Evolutionary conservation across 2,888 invertebrate species (phyloP), one percentile per base, ranked within the genome.

Genomic region (Actias luna): DNA sequence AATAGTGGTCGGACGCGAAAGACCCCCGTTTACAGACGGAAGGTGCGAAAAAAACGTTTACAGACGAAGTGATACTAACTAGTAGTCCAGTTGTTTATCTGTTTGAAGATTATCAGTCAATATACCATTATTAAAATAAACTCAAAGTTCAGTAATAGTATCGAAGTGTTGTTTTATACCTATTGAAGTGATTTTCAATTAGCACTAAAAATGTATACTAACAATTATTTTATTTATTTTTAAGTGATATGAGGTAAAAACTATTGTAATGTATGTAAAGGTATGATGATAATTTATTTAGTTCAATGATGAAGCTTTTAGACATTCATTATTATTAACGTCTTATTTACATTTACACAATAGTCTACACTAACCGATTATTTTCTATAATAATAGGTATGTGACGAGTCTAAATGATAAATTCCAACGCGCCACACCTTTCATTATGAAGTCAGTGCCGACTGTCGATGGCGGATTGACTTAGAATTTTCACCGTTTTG

Each of bases 341-440:
- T 39, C 7, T 42, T 18, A 42, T 42, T 42, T 36, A 5, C 36
- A 36, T 36, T 12, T 55, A 55, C 39, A 36, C 39, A 61, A 61
- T 39, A 57, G 7, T 61, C 16, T 39, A 55, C 18, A 29, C 31
- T 63, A 63, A 60, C 58, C 35, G 35, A 60, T 60, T 60, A 58
- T 60, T 33, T 46, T 50, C 31, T 61, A 29, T 59, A 61, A 64
- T 64, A 61, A 59, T 64, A 52, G 33, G 61, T n/a, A 33, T 58
- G 42, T 29, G 61, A 42, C 58, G 58, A 42, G 31, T 57, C 68
- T 63, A 77, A 50, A 50, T 50, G 46, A 12, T 50, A 50, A 84
- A 89, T 89, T 86, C 87, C 85, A 79, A 25, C 65, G 78, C 75
- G 85, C 83, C 87, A 87, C 88, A 83, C 90, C 89, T 89, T 81